Conservation (phyloP, 2,888 invertebrate species). For the Sarcophaga variegata region DNA sequence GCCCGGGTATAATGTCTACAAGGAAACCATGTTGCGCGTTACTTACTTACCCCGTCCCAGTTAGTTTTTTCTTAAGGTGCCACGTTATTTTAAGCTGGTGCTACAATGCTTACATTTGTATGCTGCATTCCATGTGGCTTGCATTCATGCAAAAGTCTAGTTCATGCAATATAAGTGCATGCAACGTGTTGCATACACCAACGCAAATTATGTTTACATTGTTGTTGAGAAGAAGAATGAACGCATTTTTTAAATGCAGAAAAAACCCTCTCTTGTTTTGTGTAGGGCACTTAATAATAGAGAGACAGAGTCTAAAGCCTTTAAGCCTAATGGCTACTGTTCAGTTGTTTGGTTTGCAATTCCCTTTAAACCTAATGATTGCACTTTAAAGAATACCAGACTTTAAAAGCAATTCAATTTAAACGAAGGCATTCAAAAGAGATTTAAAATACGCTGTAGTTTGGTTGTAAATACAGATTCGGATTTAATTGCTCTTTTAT, state of each 20-base stretch:
- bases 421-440: constrained; percentile 9
- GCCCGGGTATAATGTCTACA: too few species aligned
- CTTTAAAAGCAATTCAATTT: constrained; percentile 48
- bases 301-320: constrained; percentile 9
- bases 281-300: too few species aligned
- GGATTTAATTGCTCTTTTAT: constrained; percentile 62
- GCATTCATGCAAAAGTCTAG: neutral
- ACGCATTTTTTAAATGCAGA: neutral
- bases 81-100: constrained; percentile 21
- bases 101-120: constrained; percentile 19
- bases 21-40: constrained; percentile 34
- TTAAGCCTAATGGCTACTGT: constrained; percentile 56
- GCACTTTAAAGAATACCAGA: constrained; percentile 7
- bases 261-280: neutral
- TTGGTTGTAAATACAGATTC: constrained; percentile 54
- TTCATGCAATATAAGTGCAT: too few species aligned
- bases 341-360: constrained; percentile 14
- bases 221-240: constrained; percentile 38
- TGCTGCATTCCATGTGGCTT: constrained; percentile 1
- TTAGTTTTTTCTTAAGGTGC: neutral
- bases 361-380: neutral
- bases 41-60: neutral
- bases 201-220: constrained; percentile 67
- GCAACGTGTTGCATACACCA: constrained; percentile 45
- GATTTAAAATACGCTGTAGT: constrained; percentile 33